These are phyloP conservation scores for Osedax fenrisi DNA, from an alignment of 2,888 invertebrate genomes.

Conservation along the genomic window DNA sequence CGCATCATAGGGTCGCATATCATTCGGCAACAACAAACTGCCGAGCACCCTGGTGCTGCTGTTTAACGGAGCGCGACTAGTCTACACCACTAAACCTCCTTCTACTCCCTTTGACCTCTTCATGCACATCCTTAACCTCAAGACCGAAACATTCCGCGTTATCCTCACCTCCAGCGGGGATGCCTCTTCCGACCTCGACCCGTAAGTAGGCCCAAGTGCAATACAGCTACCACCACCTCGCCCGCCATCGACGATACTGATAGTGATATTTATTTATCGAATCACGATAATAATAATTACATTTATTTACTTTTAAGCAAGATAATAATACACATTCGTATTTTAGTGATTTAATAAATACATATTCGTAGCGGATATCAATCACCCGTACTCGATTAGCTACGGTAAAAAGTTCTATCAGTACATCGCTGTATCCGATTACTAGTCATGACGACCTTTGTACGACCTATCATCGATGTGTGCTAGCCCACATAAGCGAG, in stretches of 20 bases:
- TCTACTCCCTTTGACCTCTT: slow-evolving; percentile 81
- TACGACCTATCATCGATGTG: too few species aligned
- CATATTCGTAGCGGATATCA: too few species aligned
- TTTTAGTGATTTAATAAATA: too few species aligned
- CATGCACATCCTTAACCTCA: slow-evolving; percentile 87
- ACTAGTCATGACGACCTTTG: too few species aligned
- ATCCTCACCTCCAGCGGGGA: slow-evolving; percentile 52
- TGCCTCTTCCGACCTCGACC: neutral
- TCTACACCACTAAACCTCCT: slow-evolving; percentile 86
- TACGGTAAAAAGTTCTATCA: too few species aligned
- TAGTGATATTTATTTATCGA: neutral
- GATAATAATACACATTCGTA: too few species aligned
- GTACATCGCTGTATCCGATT: too few species aligned
- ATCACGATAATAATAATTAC: neutral
- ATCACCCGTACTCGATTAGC: too few species aligned
- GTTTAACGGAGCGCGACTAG: slow-evolving; percentile 82
- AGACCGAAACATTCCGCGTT: slow-evolving; percentile 82
- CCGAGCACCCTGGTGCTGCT: slow-evolving; percentile 77
- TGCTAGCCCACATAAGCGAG: too few species aligned
- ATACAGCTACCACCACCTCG: neutral
- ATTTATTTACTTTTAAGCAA: too few species aligned
- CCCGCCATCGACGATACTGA: neutral
- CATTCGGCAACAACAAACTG: slow-evolving; percentile 84
- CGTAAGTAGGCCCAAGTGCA: neutral
- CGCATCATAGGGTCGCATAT: slow-evolving; percentile 63